phyloP scores from a whole-genome alignment of 2,888 invertebrate genomes.

The Drosophila yooni region DNA sequence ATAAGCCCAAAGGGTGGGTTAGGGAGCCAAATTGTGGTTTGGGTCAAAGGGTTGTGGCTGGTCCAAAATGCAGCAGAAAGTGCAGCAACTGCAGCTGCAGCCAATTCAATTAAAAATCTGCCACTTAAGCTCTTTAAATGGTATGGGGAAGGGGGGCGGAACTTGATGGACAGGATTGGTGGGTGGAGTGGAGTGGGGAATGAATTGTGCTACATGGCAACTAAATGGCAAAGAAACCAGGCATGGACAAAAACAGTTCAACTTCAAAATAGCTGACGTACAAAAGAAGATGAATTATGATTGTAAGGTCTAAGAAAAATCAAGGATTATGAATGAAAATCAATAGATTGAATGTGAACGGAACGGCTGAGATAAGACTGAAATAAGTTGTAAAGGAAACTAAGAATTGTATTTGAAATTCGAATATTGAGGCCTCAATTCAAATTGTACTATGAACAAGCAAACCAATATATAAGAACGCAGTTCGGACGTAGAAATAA shows the following conservation, averaged over 20 bases:
- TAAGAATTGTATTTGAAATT: neutral
- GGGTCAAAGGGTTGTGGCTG: slow-evolving; percentile 37
- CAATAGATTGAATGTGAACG: neutral
- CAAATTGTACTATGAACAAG: neutral
- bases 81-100: slow-evolving; percentile 70
- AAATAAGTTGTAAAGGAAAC: accelerated
- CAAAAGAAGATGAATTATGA: neutral
- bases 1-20: slow-evolving; percentile 17
- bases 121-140: slow-evolving; percentile 76
- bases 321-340: neutral
- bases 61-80: slow-evolving; percentile 40
- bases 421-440: neutral
- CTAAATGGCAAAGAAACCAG: slow-evolving; percentile 28
- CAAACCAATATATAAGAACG: neutral
- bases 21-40: slow-evolving; percentile 1
- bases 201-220: slow-evolving; percentile 33
- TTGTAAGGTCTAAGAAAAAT: neutral
- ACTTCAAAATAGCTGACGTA: neutral
- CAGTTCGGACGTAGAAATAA: neutral
- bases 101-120: slow-evolving; percentile 81
- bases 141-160: slow-evolving; percentile 25
- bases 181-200: neutral
- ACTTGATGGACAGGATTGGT: neutral
- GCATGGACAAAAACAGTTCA: slow-evolving; percentile 12
- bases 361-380: neutral